A percentile compares a stretch with the other conserved stretches of the same genome.
These are phyloP conservation scores for Podarcis cretensis DNA, from an alignment of 2,113 vertebrate species.

Conservation along the genomic window DNA sequence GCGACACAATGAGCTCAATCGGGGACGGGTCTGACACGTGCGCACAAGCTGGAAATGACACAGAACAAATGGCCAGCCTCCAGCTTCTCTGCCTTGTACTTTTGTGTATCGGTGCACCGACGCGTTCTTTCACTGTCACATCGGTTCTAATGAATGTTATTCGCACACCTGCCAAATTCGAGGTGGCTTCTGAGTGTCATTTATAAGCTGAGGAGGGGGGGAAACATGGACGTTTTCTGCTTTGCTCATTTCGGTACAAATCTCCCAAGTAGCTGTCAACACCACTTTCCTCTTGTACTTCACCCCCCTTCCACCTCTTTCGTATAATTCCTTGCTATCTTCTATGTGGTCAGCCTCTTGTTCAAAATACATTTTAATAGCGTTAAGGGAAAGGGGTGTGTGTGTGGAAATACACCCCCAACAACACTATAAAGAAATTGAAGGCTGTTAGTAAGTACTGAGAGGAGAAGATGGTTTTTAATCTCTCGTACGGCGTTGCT, in stretches of 20 bases:
- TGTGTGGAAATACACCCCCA: background rate
- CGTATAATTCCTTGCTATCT: background rate
- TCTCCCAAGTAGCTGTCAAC: background rate
- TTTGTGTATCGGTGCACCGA: background rate
- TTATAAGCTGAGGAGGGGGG: background rate
- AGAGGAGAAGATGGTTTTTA: background rate
- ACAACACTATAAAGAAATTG: fast-evolving
- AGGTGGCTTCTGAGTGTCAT: background rate
- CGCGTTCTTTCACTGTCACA: background rate
- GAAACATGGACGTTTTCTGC: background rate
- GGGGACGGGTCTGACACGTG: background rate
- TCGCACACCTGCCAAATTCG: fast-evolving
- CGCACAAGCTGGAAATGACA: fast-evolving
- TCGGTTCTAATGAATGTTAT: fast-evolving
- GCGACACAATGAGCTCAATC: background rate
- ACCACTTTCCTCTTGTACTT: fast-evolving
- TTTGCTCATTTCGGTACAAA: slow-evolving; percentile 8
- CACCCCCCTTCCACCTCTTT: background rate
- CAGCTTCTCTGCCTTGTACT: background rate
- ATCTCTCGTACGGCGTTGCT: slow-evolving; percentile 10
- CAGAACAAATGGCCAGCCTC: fast-evolving
- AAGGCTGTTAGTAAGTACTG: background rate
- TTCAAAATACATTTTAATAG: fast-evolving
- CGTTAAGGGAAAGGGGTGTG: background rate
- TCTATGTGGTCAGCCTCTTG: fast-evolving